These are phyloP conservation scores for Mesaphorura yosii DNA, from an alignment of 1,140 invertebrate species.

Conservation along the genomic window DNA sequence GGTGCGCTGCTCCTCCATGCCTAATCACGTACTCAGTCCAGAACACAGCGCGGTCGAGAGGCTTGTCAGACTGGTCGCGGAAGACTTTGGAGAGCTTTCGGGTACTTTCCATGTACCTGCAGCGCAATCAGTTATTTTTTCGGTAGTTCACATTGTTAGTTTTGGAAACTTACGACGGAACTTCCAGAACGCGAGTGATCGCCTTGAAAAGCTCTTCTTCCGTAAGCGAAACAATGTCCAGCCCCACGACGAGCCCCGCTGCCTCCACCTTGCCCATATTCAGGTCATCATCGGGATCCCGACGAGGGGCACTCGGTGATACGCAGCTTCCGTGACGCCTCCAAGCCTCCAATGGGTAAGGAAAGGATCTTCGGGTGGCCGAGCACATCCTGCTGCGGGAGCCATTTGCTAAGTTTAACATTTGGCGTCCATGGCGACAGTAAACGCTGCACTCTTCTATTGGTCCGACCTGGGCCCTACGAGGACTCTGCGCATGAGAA, in stretches of 20 bases:
- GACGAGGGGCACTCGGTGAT: conserved; percentile 36
- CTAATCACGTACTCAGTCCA: conserved; percentile 48
- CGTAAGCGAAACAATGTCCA: conserved; percentile 29
- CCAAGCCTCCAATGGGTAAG: conserved; percentile 38
- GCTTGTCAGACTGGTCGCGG: conserved; percentile 42
- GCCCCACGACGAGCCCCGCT: conserved; percentile 29
- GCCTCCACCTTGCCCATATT: conserved; percentile 31
- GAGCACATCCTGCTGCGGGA: conserved; percentile 49
- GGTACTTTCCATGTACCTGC: conserved; percentile 39
- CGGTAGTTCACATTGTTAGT: too few relatives aligned
- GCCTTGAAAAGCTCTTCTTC: too few relatives aligned
- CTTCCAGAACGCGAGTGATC: too few relatives aligned
- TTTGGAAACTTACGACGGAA: too few relatives aligned
- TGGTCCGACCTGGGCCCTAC: too few relatives aligned
- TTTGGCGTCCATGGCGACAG: too few relatives aligned
- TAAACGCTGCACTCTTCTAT: too few relatives aligned
- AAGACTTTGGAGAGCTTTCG: conserved; percentile 43
- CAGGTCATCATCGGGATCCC: conserved; percentile 28
- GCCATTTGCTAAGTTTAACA: conserved; percentile 51
- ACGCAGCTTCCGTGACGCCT: conserved; percentile 35
- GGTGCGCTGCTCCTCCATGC: conserved; percentile 35
- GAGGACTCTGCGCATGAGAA: too few relatives aligned
- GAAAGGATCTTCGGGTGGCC: conserved; percentile 32
- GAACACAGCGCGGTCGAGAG: conserved; percentile 45
- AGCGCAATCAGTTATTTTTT: too few relatives aligned